Percentiles rank a stretch among this genome's conserved stretches.
Evolutionary conservation across 2,797 vertebrate species (phyloP).

Genomic region (Xenentodon cancila): DNA sequence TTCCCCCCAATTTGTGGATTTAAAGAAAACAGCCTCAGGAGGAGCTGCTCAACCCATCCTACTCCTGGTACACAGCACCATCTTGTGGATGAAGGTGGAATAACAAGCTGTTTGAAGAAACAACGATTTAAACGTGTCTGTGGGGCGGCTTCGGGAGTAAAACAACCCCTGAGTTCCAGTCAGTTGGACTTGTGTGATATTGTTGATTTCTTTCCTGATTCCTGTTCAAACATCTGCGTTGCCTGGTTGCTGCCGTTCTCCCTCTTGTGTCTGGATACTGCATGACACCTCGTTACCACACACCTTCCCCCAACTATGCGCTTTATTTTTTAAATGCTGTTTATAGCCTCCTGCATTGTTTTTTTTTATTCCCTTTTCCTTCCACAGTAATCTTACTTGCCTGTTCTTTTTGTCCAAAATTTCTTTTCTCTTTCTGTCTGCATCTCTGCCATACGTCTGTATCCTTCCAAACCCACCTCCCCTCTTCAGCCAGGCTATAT

Average conservation of each 20-base stretch:
- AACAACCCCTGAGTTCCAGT: slow-evolving; percentile 3
- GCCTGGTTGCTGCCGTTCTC: slow-evolving; percentile 43
- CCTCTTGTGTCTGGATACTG: slow-evolving; percentile 48
- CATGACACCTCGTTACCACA: slow-evolving; percentile 46
- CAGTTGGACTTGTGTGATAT: slow-evolving; percentile 1
- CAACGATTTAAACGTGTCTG: neutral
- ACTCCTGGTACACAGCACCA: slow-evolving; percentile 36
- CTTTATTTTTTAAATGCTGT: slow-evolving; percentile 33
- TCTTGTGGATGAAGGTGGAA: slow-evolving; percentile 56
- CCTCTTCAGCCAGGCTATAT: slow-evolving; percentile 96
- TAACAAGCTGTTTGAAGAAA: neutral
- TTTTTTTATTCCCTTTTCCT: slow-evolving; percentile 28
- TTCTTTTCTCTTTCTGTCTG: slow-evolving; percentile 69
- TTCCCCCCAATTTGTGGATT: slow-evolving; percentile 25
- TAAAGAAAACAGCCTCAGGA: slow-evolving; percentile 20
- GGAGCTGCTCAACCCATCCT: slow-evolving; percentile 1
- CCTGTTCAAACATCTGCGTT: neutral
- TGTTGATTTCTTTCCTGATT: neutral
- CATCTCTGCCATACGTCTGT: slow-evolving; percentile 80
- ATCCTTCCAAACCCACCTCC: slow-evolving; percentile 78
- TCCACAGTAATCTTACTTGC: slow-evolving; percentile 63
- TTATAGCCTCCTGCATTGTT: slow-evolving; percentile 35
- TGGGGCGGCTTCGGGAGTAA: slow-evolving; percentile 1
- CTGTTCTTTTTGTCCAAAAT: slow-evolving; percentile 83
- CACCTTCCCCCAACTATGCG: slow-evolving; percentile 11